phyloP scores from a whole-genome alignment of 2,113 vertebrate species.

The Vireo altiloquus region DNA sequence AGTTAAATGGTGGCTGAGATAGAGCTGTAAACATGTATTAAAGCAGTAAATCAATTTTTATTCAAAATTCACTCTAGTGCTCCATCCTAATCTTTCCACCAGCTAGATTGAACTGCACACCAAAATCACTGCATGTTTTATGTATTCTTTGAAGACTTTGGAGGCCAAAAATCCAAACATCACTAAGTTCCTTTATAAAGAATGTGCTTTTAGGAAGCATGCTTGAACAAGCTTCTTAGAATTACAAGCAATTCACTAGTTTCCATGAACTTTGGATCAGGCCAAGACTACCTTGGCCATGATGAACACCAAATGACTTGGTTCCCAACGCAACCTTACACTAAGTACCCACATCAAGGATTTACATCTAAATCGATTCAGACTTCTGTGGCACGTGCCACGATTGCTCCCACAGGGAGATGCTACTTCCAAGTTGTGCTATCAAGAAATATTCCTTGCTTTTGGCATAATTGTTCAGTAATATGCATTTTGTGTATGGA shows the following conservation, averaged over 20 bases:
- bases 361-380: background rate
- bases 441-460: slow-evolving; percentile 25
- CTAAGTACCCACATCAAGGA: background rate
- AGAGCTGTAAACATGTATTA: background rate
- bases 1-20: background rate
- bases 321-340: background rate
- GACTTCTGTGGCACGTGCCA: background rate
- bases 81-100: background rate
- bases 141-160: background rate
- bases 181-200: background rate
- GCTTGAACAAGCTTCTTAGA: background rate
- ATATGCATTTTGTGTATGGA: slow-evolving; percentile 22
- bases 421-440: slow-evolving; percentile 25
- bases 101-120: background rate
- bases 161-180: background rate
- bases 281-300: background rate
- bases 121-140: background rate
- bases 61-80: background rate
- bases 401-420: slow-evolving; percentile 33
- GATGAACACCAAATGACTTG: background rate
- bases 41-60: background rate
- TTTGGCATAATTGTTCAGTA: slow-evolving; percentile 66
- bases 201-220: background rate
- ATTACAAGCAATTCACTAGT: background rate
- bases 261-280: background rate